Percentiles rank a stretch among this genome's conserved stretches.
Conservation (phyloP, 2,797 vertebrate genomes). For the Lindbergichthys nudifrons region DNA sequence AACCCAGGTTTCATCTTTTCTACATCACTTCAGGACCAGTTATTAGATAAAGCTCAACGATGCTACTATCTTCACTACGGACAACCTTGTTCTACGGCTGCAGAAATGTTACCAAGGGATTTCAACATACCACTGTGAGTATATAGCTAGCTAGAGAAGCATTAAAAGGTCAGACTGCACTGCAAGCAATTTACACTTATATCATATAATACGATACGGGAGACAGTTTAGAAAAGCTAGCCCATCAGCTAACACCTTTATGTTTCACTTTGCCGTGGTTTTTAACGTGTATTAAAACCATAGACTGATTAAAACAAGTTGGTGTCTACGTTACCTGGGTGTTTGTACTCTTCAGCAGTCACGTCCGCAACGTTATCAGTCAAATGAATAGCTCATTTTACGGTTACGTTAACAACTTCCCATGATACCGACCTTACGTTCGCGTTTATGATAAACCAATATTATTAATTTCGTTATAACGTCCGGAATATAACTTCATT, state of each 20-base stretch:
- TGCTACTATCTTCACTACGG: slow-evolving; percentile 75
- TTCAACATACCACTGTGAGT: slow-evolving; percentile 76
- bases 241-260: rapidly evolving
- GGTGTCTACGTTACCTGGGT: neutral
- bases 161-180: slow-evolving; percentile 45
- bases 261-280: neutral
- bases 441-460: too few species aligned
- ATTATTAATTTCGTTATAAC: too few species aligned
- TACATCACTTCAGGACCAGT: neutral
- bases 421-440: neutral
- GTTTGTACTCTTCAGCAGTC: slow-evolving; percentile 17
- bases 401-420: neutral
- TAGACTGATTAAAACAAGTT: neutral
- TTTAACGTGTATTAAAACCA: neutral
- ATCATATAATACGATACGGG: too few species aligned
- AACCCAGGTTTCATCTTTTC: too few species aligned
- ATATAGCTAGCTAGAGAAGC: slow-evolving; percentile 7
- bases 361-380: slow-evolving; percentile 2
- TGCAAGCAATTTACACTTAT: too few species aligned
- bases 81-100: slow-evolving; percentile 67
- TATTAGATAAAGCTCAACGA: slow-evolving; percentile 12
- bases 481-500: neutral
- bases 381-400: neutral
- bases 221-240: neutral
- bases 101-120: slow-evolving; percentile 57